Conservation (phyloP, 2,797 vertebrate species). For the Alfaro cultratus region DNA sequence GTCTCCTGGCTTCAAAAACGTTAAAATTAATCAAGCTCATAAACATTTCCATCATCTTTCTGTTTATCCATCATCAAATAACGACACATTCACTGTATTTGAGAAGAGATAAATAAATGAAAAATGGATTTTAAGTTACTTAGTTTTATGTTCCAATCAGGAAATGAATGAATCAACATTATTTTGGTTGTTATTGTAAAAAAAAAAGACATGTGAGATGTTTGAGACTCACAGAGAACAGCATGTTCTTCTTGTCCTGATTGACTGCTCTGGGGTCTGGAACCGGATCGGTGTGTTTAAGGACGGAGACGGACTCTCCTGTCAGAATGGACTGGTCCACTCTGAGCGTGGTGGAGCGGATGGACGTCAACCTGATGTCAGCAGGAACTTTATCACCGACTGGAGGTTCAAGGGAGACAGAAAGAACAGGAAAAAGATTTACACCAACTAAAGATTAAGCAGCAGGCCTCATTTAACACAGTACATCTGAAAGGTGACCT, state of each 20-base stretch:
- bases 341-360: conserved; percentile 83
- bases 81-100: neutral
- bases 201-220: neutral
- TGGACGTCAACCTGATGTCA: conserved; percentile 83
- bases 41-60: neutral
- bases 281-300: conserved; percentile 85
- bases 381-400: conserved; percentile 86
- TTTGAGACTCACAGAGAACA: conserved; percentile 80
- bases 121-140: neutral
- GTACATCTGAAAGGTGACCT: neutral
- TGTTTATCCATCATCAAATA: neutral
- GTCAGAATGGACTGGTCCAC: conserved; percentile 87
- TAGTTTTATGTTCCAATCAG: neutral
- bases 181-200: neutral
- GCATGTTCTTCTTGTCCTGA: conserved; percentile 88
- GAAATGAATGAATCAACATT: neutral
- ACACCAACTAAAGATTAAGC: neutral
- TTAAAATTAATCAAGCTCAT: neutral
- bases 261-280: conserved; percentile 85
- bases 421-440: neutral
- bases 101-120: neutral
- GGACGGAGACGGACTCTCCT: conserved; percentile 82
- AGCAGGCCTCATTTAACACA: neutral
- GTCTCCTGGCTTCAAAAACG: neutral
- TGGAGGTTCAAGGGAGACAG: conserved; percentile 35